Evolutionary conservation across 1,140 invertebrate species (phyloP).

Genomic region (Agrilus planipennis): DNA sequence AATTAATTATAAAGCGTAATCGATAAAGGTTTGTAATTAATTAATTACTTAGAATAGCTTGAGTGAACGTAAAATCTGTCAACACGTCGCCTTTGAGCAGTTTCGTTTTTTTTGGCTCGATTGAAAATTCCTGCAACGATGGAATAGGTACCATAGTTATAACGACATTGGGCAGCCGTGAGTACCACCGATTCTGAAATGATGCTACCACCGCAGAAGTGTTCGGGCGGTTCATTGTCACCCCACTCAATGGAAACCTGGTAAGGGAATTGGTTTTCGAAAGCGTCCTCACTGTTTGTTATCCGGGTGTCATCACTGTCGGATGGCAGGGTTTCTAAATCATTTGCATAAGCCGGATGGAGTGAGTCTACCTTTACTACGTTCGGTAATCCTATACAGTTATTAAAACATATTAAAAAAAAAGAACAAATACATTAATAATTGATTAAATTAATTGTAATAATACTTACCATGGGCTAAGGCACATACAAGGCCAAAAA

Average conservation of each 20-base stretch:
- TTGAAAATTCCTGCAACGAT: conserved; percentile 34
- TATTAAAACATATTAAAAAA: too few species aligned
- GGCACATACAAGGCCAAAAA: too few species aligned
- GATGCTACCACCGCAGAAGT: conserved; percentile 41
- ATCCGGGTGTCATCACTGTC: too few species aligned
- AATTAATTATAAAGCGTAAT: conserved; percentile 1
- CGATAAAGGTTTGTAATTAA: conserved; percentile 7
- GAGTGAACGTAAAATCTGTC: conserved; percentile 35
- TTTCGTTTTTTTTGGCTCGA: conserved; percentile 14
- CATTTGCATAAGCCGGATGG: too few species aligned
- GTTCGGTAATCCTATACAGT: too few species aligned
- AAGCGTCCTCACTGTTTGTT: conserved; percentile 22
- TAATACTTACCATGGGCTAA: too few species aligned
- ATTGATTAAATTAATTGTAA: too few species aligned
- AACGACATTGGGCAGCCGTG: conserved; percentile 42
- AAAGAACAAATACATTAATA: too few species aligned
- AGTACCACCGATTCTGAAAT: conserved; percentile 36
- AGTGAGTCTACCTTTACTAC: too few species aligned
- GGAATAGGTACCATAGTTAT: conserved; percentile 21
- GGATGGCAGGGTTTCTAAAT: too few species aligned
- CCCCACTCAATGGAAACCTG: conserved; percentile 34
- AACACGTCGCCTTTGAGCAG: conserved; percentile 36
- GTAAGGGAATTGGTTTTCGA: conserved; percentile 31
- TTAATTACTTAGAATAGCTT: conserved; percentile 37
- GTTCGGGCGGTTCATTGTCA: conserved; percentile 14